These are phyloP conservation scores for Asarcornis scutulata DNA, from an alignment of 2,113 vertebrate species.

Conservation along the genomic window DNA sequence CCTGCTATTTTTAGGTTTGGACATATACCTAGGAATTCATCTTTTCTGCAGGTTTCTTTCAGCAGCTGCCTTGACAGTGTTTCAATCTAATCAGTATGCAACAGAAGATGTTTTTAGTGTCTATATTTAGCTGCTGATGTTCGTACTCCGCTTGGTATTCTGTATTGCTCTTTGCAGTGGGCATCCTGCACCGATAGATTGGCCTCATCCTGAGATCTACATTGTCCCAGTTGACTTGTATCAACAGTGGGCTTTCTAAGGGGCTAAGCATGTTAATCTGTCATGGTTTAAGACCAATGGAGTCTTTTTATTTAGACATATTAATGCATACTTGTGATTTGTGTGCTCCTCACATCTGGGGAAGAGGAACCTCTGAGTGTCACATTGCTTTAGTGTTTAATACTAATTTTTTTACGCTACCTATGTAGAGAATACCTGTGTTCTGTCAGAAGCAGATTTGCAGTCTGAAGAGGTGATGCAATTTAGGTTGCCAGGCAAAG, in stretches of 20 bases:
- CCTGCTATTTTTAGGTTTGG: background rate
- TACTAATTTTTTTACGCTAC: background rate
- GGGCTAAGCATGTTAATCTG: background rate
- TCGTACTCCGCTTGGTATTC: background rate
- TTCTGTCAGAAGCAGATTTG: background rate
- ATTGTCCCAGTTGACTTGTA: background rate
- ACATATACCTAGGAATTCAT: background rate
- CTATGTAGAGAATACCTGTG: background rate
- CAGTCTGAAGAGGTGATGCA: background rate
- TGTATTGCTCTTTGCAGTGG: background rate
- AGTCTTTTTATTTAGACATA: background rate
- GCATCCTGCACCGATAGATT: background rate
- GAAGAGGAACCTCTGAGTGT: background rate
- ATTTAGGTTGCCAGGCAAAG: background rate
- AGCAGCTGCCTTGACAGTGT: background rate
- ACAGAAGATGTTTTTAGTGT: background rate
- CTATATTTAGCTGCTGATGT: constrained; percentile 56
- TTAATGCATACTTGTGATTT: background rate
- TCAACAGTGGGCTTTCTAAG: background rate
- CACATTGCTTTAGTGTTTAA: background rate
- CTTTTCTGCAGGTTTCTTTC: constrained; percentile 5
- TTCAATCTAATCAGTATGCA: constrained; percentile 38
- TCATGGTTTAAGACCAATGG: background rate
- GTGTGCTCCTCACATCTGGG: background rate
- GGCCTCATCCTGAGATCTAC: background rate